Percentiles rank a stretch among this genome's conserved stretches.
These are phyloP conservation scores for Brienomyrus brachyistius DNA, from an alignment of 2,113 vertebrate genomes.

Conservation along the genomic window DNA sequence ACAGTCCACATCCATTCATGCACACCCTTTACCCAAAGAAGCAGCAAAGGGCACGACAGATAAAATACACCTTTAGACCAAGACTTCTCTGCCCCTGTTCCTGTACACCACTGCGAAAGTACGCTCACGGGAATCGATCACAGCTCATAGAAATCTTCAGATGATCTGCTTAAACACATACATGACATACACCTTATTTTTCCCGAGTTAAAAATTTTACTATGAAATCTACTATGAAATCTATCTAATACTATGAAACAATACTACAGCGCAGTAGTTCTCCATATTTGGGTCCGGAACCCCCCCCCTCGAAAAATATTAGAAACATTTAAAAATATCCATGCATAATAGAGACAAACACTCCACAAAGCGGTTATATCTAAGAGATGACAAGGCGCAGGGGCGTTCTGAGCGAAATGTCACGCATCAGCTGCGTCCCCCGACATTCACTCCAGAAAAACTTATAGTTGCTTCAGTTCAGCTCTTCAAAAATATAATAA, in stretches of 20 bases:
- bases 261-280: not conserved
- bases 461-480: not conserved
- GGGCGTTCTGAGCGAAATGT: not conserved
- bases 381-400: not conserved
- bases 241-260: not conserved
- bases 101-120: not conserved
- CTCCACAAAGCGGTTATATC: not conserved
- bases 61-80: not conserved
- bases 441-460: not conserved
- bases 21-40: not conserved
- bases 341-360: not conserved
- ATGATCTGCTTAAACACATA: not conserved
- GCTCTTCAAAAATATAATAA: not conserved
- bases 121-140: not conserved
- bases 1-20: not conserved
- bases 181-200: not conserved
- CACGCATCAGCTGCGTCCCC: not conserved
- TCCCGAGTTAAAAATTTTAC: not conserved
- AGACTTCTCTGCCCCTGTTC: not conserved
- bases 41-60: not conserved
- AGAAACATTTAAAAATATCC: not conserved
- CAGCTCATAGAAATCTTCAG: not conserved
- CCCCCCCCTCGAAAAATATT: not conserved
- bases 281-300: not conserved
- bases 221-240: not conserved